Percentiles rank a stretch among this genome's conserved stretches.
phyloP scores from a whole-genome alignment of 1,140 invertebrate genomes.

The Brachionus angularis region DNA sequence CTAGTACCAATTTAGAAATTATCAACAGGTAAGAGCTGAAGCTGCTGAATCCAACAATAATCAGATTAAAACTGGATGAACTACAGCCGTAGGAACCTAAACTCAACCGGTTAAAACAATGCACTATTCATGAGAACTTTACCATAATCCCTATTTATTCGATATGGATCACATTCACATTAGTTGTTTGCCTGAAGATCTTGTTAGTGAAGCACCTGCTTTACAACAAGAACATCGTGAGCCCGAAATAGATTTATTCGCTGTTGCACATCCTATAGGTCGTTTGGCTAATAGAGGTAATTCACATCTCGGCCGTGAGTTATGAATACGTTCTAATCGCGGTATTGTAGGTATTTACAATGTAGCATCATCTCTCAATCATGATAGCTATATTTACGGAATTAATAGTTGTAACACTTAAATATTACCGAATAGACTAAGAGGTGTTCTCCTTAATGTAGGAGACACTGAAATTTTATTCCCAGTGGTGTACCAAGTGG shows the following conservation, averaged over 20 bases:
- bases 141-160: slow-evolving; percentile 74
- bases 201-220: slow-evolving; percentile 79
- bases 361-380: slow-evolving; percentile 40
- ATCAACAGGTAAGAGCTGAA: slow-evolving; percentile 66
- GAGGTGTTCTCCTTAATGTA: slow-evolving; percentile 47
- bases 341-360: slow-evolving; percentile 29
- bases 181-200: slow-evolving; percentile 74
- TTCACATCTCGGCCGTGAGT: slow-evolving; percentile 54
- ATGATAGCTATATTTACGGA: slow-evolving; percentile 65
- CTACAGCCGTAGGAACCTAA: slow-evolving; percentile 54
- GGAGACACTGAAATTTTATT: slow-evolving; percentile 44
- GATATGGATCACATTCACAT: slow-evolving; percentile 90
- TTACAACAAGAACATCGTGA: slow-evolving; percentile 67
- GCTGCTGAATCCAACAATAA: no score
- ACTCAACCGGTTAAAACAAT: slow-evolving; percentile 75
- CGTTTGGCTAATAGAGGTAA: slow-evolving; percentile 52
- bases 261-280: slow-evolving; percentile 56
- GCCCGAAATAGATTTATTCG: slow-evolving; percentile 58
- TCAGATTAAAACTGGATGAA: slow-evolving; percentile 70
- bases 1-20: slow-evolving; percentile 75
- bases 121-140: slow-evolving; percentile 80
- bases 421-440: background rate
- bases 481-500: background rate
- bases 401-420: slow-evolving; percentile 59
- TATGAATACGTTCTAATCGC: slow-evolving; percentile 19